phyloP scores from a whole-genome alignment of 2,888 invertebrate species.

The Tetheella fluctuosa region DNA sequence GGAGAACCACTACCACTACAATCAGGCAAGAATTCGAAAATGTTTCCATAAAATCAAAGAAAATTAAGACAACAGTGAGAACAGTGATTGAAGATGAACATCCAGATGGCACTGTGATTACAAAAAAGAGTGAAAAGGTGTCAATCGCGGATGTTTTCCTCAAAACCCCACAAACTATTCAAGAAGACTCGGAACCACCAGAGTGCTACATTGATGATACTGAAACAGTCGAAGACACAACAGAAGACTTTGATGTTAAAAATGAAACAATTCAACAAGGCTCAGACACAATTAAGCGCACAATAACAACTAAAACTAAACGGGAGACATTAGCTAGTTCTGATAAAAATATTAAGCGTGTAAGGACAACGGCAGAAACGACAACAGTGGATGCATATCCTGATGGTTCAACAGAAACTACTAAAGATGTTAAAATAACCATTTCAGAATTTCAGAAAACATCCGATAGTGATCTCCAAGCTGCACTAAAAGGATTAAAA shows the following conservation, averaged over 20 bases:
- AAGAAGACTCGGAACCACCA: constrained; percentile 43
- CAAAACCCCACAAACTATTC: constrained; percentile 40
- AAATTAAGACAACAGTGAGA: constrained; percentile 67
- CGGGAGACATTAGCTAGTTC: constrained; percentile 77
- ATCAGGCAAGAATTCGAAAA: constrained; percentile 68
- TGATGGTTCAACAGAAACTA: constrained; percentile 83
- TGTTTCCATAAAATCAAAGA: constrained; percentile 47
- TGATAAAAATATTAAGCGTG: constrained; percentile 80
- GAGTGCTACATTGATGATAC: constrained; percentile 58
- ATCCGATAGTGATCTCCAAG: constrained; percentile 74
- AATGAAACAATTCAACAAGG: constrained; percentile 67
- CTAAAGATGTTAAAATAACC: constrained; percentile 80
- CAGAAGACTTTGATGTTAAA: constrained; percentile 70
- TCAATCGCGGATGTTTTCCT: constrained; percentile 68
- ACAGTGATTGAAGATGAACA: constrained; percentile 69
- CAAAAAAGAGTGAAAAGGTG: constrained; percentile 73
- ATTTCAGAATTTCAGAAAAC: constrained; percentile 80
- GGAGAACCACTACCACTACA: constrained; percentile 68
- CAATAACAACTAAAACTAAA: constrained; percentile 75
- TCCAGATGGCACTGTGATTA: constrained; percentile 72
- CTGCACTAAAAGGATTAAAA: constrained; percentile 68
- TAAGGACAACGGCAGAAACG: constrained; percentile 84
- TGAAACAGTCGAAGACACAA: constrained; percentile 71
- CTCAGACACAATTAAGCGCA: constrained; percentile 65
- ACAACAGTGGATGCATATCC: constrained; percentile 76